A percentile compares a stretch with the other conserved stretches of the same genome.
Evolutionary conservation across 2,797 vertebrate species (phyloP).

Genomic region (Setipinna tenuifilis): DNA sequence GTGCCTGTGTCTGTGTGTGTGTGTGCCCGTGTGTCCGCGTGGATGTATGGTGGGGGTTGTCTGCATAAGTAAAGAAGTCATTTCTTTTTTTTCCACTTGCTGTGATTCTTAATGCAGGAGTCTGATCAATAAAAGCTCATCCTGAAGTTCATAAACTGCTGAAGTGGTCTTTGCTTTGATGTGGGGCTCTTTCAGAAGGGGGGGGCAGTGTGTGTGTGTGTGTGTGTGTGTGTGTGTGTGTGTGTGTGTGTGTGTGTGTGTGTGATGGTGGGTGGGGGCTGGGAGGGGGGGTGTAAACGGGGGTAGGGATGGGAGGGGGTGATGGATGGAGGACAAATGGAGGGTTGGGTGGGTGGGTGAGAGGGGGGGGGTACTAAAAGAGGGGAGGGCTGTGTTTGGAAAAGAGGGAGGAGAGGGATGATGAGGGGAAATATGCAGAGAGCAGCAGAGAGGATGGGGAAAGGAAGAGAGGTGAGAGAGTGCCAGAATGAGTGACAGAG

Average conservation of each 20-base stretch:
- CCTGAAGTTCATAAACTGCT: constrained; percentile 67
- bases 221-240: neutral
- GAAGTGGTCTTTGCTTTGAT: constrained; percentile 67
- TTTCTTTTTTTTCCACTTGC: constrained; percentile 45
- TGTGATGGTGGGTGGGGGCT: neutral
- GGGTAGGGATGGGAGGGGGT: constrained; percentile 18
- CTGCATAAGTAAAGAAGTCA: constrained; percentile 60
- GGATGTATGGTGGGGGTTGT: constrained; percentile 34
- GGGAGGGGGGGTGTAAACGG: neutral
- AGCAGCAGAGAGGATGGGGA: neutral
- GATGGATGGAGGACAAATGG: constrained; percentile 24
- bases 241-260: neutral
- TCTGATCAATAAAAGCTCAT: constrained; percentile 73
- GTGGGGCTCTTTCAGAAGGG: constrained; percentile 37
- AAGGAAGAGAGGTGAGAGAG: neutral
- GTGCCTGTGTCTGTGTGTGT: neutral
- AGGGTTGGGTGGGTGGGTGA: neutral
- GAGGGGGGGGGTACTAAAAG: neutral
- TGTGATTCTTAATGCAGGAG: constrained; percentile 58
- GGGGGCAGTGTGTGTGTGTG: neutral
- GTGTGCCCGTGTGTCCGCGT: neutral
- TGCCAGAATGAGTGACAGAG: neutral
- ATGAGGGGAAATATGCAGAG: neutral
- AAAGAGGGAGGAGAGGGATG: constrained; percentile 16
- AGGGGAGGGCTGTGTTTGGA: neutral